Conservation (phyloP, 2,888 invertebrate genomes). For the Macrostomum cliftonense region DNA sequence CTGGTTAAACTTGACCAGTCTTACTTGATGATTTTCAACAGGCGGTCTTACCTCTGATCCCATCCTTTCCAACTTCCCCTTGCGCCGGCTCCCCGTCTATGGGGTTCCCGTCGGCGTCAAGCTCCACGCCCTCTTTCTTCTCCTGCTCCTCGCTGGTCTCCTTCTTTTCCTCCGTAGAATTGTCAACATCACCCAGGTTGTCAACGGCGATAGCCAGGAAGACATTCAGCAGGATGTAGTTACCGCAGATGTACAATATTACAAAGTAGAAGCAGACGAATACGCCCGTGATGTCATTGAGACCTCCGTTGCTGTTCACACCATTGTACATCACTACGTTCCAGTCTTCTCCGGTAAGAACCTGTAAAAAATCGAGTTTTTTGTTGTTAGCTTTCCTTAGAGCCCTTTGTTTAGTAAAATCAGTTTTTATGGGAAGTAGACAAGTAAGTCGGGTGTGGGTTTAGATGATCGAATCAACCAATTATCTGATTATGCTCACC, state of each 20-base stretch:
- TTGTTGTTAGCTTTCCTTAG: no score
- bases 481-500: no score
- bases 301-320: constrained; percentile 87
- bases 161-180: constrained; percentile 15
- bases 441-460: no score
- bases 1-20: no score
- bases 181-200: constrained; percentile 74
- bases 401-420: no score
- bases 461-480: no score
- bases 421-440: no score
- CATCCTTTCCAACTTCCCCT: constrained; percentile 14
- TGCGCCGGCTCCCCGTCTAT: constrained; percentile 23
- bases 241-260: constrained; percentile 97
- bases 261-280: constrained; percentile 93
- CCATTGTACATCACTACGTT: constrained; percentile 99
- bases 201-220: constrained; percentile 99
- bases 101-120: constrained; percentile 17
- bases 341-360: constrained; percentile 98
- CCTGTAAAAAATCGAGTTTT: constrained; percentile 50
- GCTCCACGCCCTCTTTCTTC: constrained; percentile 7
- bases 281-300: constrained; percentile 57
- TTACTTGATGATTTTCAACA: no score
- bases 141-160: constrained; percentile 19
- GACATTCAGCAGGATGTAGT: constrained; percentile 67
- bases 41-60: not conserved